Percentiles rank a stretch among this genome's conserved stretches.
These are phyloP conservation scores for Varanus komodoensis DNA, from an alignment of 2,113 vertebrate species.

Conservation along the genomic window DNA sequence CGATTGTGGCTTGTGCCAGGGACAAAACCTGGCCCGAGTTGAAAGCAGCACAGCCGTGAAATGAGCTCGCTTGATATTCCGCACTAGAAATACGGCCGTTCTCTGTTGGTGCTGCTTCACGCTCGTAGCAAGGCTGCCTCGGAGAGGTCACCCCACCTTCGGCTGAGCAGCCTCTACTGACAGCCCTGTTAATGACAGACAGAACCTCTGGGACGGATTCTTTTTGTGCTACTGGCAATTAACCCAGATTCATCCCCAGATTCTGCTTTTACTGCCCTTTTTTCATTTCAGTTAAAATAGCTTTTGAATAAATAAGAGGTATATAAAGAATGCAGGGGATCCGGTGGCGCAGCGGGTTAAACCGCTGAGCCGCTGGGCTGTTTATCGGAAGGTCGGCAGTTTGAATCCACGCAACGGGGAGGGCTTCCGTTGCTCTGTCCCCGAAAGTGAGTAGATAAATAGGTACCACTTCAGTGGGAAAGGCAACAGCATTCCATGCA, in stretches of 20 bases:
- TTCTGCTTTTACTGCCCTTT: too few relatives aligned
- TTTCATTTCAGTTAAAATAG: background rate
- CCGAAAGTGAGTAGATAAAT: too few relatives aligned
- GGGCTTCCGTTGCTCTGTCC: too few relatives aligned
- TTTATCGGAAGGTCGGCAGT: too few relatives aligned
- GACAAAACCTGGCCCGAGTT: conserved; percentile 37
- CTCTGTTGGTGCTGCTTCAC: conserved; percentile 22
- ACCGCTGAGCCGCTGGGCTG: too few relatives aligned
- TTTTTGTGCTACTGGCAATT: background rate
- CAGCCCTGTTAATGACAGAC: background rate
- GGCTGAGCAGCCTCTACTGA: background rate
- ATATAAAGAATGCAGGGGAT: background rate
- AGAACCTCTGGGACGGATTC: background rate
- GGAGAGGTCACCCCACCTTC: background rate
- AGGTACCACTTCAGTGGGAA: too few relatives aligned
- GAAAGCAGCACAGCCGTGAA: conserved; percentile 55
- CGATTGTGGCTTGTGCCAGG: conserved; percentile 16
- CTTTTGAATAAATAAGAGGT: background rate
- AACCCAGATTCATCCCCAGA: too few relatives aligned
- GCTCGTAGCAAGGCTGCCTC: rapidly evolving
- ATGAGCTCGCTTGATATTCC: conserved; percentile 13
- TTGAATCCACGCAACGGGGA: too few relatives aligned
- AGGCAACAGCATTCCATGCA: too few relatives aligned
- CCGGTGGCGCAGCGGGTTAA: too few relatives aligned
- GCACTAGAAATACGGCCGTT: background rate